Evolutionary conservation across 1,140 invertebrate genomes (phyloP).

Genomic region (Aradophagus sp.): DNA sequence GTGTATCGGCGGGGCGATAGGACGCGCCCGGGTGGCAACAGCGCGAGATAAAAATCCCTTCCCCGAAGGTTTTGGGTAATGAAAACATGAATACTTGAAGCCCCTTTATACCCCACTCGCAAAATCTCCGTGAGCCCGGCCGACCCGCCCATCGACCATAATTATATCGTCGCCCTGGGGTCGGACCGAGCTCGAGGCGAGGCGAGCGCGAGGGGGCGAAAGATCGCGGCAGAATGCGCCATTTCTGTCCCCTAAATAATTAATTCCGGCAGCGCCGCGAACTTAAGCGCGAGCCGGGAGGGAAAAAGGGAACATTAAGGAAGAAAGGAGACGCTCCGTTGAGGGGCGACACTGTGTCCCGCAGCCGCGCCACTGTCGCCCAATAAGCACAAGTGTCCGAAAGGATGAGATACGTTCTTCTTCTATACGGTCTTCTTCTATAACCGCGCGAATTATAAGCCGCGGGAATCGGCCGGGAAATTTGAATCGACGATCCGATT

Average conservation of each 20-base stretch:
- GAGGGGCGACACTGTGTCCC: constrained; percentile 41
- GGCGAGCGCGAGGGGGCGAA: constrained; percentile 36
- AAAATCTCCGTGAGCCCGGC: constrained; percentile 48
- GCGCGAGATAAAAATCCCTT: constrained; percentile 60
- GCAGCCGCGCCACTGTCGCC: constrained; percentile 33
- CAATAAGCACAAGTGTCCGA: constrained; percentile 33
- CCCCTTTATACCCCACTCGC: constrained; percentile 57
- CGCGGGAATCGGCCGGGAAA: too few species aligned
- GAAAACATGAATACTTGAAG: constrained; percentile 75
- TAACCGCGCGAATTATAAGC: too few species aligned
- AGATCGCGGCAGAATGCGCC: constrained; percentile 60
- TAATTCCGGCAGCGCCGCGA: constrained; percentile 72
- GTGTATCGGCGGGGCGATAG: constrained; percentile 42
- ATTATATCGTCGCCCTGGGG: constrained; percentile 73
- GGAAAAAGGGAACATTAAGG: constrained; percentile 40
- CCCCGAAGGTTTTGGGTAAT: constrained; percentile 66
- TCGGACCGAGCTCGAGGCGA: constrained; percentile 60
- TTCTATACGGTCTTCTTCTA: too few species aligned
- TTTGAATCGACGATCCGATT: too few species aligned
- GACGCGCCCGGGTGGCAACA: constrained; percentile 28
- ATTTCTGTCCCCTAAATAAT: constrained; percentile 75
- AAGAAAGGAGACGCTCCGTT: constrained; percentile 47
- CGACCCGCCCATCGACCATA: constrained; percentile 68
- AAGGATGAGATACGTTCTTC: constrained; percentile 37
- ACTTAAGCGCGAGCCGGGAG: constrained; percentile 64